Conservation (phyloP, 92 coral and sea anemone species). For the Porites evermanni region DNA sequence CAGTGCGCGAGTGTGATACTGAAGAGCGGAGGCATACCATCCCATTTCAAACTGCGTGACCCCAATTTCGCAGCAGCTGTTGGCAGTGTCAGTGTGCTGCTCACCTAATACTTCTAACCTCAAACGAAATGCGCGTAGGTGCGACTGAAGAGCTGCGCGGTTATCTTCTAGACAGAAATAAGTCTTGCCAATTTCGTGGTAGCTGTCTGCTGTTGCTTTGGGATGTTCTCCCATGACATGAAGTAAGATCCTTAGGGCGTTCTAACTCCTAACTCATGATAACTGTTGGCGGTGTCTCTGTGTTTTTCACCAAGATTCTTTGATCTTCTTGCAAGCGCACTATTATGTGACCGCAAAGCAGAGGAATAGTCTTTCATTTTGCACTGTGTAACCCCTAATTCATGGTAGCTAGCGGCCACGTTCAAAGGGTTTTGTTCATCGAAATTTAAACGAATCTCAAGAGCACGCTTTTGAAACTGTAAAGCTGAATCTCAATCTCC, state of each 20-base stretch:
- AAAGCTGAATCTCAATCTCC: background rate
- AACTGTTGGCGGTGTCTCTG: conserved; percentile 30
- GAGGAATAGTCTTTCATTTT: background rate
- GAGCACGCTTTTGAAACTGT: background rate
- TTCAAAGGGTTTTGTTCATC: background rate
- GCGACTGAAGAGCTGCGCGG: background rate
- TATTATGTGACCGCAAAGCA: conserved; percentile 1
- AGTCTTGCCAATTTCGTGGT: conserved; percentile 28
- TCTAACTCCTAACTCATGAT: conserved; percentile 23
- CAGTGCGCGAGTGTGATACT: background rate
- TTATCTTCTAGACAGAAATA: conserved; percentile 8
- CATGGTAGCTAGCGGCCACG: background rate
- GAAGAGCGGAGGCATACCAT: background rate
- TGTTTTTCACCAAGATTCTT: conserved; percentile 18
- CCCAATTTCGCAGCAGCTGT: background rate
- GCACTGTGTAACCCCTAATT: conserved; percentile 10
- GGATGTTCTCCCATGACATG: background rate
- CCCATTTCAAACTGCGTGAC: background rate
- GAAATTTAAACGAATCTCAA: background rate
- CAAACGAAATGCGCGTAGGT: background rate
- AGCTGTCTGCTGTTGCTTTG: conserved; percentile 9
- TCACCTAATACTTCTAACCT: background rate
- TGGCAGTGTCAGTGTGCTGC: background rate
- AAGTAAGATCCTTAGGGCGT: background rate
- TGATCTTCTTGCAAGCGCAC: conserved; percentile 29